phyloP scores from a whole-genome alignment of 2,113 vertebrate genomes.

The Scalopus aquaticus region DNA sequence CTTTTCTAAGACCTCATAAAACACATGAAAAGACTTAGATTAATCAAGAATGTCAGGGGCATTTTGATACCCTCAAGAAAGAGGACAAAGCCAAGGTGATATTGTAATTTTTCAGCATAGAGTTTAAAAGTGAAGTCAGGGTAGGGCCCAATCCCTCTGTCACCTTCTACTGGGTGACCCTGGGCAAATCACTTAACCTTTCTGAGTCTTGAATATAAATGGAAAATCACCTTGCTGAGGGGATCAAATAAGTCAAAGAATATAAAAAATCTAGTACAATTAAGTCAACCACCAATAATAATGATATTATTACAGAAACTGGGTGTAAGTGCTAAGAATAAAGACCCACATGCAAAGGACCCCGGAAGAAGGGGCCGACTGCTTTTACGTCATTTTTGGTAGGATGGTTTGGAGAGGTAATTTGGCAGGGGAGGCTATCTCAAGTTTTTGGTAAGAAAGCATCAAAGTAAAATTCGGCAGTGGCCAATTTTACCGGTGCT shows the following conservation, averaged over 20 bases:
- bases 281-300: rapidly evolving
- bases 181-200: background rate
- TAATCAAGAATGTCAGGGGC: background rate
- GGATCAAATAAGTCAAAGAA: background rate
- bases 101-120: rapidly evolving
- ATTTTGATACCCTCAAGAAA: too few relatives aligned
- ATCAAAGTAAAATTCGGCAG: background rate
- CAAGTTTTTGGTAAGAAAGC: background rate
- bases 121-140: background rate
- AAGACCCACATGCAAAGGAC: rapidly evolving
- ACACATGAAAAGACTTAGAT: background rate
- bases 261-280: background rate
- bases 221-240: background rate
- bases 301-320: rapidly evolving
- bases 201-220: background rate
- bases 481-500: background rate
- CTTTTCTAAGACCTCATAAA: background rate
- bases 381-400: rapidly evolving
- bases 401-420: background rate
- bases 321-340: too few relatives aligned
- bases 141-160: background rate
- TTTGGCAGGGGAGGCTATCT: background rate
- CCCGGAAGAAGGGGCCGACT: rapidly evolving
- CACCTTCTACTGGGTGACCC: background rate
- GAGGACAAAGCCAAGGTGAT: background rate